Conservation (phyloP, 2,113 vertebrate genomes). For the Apteryx mantelli region DNA sequence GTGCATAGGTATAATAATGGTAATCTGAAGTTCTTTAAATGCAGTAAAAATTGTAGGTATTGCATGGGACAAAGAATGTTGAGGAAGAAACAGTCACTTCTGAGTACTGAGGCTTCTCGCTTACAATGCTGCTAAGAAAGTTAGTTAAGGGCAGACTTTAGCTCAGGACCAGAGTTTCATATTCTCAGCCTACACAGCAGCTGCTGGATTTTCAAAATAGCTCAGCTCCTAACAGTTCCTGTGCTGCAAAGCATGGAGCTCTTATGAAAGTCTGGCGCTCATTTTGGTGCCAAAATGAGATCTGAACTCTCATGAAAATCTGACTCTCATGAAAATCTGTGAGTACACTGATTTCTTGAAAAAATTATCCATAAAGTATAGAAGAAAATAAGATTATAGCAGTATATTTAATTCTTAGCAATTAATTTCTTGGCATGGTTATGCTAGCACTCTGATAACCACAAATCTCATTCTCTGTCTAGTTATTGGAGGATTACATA, state of each 20-base stretch:
- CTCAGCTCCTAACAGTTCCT: slow-evolving; percentile 36
- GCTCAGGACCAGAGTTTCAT: slow-evolving; percentile 23
- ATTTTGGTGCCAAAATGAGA: slow-evolving; percentile 34
- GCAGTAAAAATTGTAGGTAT: background rate
- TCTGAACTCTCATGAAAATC: slow-evolving; percentile 26
- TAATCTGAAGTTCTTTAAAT: background rate
- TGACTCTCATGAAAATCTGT: slow-evolving; percentile 12
- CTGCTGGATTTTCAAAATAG: slow-evolving; percentile 63
- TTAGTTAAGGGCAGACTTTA: slow-evolving; percentile 8
- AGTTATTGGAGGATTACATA: background rate
- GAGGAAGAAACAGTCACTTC: background rate
- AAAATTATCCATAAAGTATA: background rate
- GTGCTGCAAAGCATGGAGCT: slow-evolving; percentile 20
- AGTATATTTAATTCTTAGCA: background rate
- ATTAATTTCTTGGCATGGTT: background rate
- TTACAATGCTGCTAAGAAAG: background rate
- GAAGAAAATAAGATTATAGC: background rate
- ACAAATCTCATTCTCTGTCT: background rate
- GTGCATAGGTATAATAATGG: background rate
- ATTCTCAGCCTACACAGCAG: slow-evolving; percentile 65
- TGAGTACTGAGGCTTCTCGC: background rate
- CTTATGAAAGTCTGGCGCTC: slow-evolving; percentile 7
- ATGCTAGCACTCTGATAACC: background rate
- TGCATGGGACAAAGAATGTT: background rate
- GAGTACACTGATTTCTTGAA: background rate